Conservation (phyloP, 30 jellyfish, hydroid and myxozoan genomes). For the Chrysaora quinquecirrha region DNA sequence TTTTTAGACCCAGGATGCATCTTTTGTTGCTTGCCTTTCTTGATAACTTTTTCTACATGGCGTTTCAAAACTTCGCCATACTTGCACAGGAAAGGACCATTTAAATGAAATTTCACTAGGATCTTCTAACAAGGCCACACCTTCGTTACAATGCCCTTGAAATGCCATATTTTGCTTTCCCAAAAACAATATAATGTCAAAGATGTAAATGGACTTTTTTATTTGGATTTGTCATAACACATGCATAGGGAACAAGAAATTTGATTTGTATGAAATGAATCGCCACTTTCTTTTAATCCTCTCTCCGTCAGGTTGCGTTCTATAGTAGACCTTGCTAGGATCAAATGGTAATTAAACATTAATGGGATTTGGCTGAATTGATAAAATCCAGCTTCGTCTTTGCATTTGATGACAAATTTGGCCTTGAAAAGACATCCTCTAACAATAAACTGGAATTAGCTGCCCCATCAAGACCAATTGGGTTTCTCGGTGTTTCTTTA, state of each 20-base stretch:
- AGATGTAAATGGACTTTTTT: constrained; percentile 1
- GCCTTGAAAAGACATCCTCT: no score
- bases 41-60: constrained; percentile 5
- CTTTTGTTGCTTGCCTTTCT: not conserved
- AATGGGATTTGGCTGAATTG: constrained; percentile 25
- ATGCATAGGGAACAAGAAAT: constrained; percentile 1
- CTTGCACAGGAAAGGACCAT: not conserved
- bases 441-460: no score
- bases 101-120: constrained; percentile 3
- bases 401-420: no score
- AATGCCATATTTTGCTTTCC: constrained; percentile 31
- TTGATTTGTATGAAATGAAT: not conserved
- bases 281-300: constrained; percentile 11
- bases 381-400: no score
- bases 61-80: constrained; percentile 6
- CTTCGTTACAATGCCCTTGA: constrained; percentile 15
- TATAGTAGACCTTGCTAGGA: constrained; percentile 13
- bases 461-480: no score
- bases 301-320: constrained; percentile 47
- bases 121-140: constrained; percentile 14
- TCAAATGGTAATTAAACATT: constrained; percentile 3
- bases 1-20: not conserved
- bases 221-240: constrained; percentile 10
- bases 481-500: no score
- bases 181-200: constrained; percentile 21